Percentiles rank a stretch among this genome's conserved stretches.
Evolutionary conservation across 2,113 vertebrate genomes (phyloP).

Genomic region (Mormoops blainvillei): DNA sequence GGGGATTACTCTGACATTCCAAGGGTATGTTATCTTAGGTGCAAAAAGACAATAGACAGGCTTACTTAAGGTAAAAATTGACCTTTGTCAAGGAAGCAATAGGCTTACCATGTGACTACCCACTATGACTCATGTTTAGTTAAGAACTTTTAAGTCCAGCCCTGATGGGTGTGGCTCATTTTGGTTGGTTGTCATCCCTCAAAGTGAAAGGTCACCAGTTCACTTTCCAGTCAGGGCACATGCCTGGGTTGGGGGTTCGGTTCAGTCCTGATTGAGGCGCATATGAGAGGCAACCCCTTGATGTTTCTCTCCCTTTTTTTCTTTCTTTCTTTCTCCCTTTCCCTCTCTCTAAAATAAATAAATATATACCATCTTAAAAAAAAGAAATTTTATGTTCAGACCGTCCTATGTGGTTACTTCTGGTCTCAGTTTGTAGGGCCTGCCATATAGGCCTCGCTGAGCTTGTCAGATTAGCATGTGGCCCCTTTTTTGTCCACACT

Average conservation of each 20-base stretch:
- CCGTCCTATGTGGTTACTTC: background rate
- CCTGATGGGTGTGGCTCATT: no score
- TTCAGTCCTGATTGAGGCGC: no score
- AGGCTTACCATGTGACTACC: background rate
- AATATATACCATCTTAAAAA: no score
- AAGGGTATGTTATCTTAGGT: background rate
- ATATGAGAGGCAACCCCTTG: no score
- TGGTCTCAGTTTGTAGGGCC: background rate
- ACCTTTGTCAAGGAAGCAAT: background rate
- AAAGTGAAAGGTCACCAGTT: no score
- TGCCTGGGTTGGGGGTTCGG: no score
- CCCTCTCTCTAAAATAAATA: no score
- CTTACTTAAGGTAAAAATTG: background rate
- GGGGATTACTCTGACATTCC: background rate
- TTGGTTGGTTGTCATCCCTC: no score
- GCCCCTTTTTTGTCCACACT: background rate
- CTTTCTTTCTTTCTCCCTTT: no score
- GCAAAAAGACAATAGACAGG: background rate
- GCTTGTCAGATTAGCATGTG: background rate
- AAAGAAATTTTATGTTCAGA: background rate
- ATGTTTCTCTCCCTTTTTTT: no score
- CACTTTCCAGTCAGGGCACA: no score
- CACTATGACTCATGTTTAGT: background rate
- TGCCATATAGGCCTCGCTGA: background rate
- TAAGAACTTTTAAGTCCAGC: background rate